Evolutionary conservation across 2,797 vertebrate genomes (phyloP), one percentile per base, ranked within the genome.

Genomic region (Muscicapa comitata): DNA sequence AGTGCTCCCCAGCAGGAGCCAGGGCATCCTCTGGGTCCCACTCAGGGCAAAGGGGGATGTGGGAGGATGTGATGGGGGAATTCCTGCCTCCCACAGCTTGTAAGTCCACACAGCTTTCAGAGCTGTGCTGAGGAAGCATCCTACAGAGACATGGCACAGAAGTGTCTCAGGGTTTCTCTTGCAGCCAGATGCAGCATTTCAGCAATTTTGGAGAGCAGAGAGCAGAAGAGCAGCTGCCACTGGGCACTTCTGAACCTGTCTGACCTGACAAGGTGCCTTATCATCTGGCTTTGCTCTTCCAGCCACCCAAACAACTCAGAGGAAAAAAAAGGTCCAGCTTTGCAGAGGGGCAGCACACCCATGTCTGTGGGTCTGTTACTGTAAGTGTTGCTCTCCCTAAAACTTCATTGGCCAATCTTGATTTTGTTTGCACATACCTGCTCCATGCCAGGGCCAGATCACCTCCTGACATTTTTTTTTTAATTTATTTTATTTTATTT

Each of bases 351-450:
- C 55, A 81, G 24, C 58, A 28, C 3, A 2, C 20, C 74, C 7
- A 3, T 0, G 1, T 31, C 77, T 67, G 29, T 0, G 0, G 14
- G 11, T 31, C 66, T 47, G 28, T 10, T 26, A 29, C 17, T 24
- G 0, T 4, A 31, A 20, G 2, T 14, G 21, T 25, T 65, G 33
- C 35, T 85, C 67, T 73, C 31, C 28, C 17, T 42, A 68, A 17
- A 93, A 57, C 7, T 72, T 54, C 54, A 29, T 35, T 53, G 43
- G 13, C 31, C 66, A 20, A 9, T 18, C 45, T 13, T 55, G 15
- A 6, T 10, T 75, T 89, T 40, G 11, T 23, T 77, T 82, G 47
- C 28, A 17, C 20, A 9, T 8, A 23, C 40, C 20, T 45, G 5
- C 45, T 61, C 63, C 18, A 2, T 40, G 43, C 35, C 11, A 7